Evolutionary conservation across 1,140 invertebrate genomes (phyloP), one percentile per base, ranked within the genome.

Genomic region (Myzus persicae): DNA sequence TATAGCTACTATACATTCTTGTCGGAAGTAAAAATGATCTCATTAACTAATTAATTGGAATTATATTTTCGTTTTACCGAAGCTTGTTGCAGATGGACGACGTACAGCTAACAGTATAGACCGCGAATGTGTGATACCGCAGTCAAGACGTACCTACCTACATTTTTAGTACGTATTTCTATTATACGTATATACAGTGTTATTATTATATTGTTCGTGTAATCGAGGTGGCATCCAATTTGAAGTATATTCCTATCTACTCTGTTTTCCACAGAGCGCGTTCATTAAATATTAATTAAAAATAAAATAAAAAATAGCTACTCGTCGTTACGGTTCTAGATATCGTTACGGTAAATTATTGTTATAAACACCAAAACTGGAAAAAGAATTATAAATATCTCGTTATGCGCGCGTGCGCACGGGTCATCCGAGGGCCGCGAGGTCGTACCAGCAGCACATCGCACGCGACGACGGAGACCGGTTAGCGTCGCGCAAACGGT

Each of bases 221-320:
- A 38, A 36, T 89, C n/a, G 11, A 22, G 44, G 24, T 26, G 36
- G 24, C 9, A 36, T 54, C 36, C 11, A n/a, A 24, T 54, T 40
- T 14, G 46, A 24, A 40, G 0, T n/a, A 14, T 48, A 87, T 44
- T 67, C 82, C 20, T 31, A 9, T 42, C 9, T 51, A 54, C 36
- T 38, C 36, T 51, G 36, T 46, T 54, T 89, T 89, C 9, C 88
- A 54, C 3, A 22, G 46, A 18, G 14, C 46, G 36, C 36, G 36
- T 26, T 54, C 88, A 54, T 89, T 89, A 89, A 40, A 89, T 40
- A 38, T 51, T 89, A 89, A 89, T 89, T 89, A 54, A 38, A 38
- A 89, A 38, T 36, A 40, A 76, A 76, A n/a, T 18, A 42, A 85
- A 85, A 85, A 26, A 22, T 38, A 51, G 9, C 36, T 89, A 89